Base-by-base conservation (phyloP, 2,888 invertebrate species). In the Idaea dimidiata region DNA sequence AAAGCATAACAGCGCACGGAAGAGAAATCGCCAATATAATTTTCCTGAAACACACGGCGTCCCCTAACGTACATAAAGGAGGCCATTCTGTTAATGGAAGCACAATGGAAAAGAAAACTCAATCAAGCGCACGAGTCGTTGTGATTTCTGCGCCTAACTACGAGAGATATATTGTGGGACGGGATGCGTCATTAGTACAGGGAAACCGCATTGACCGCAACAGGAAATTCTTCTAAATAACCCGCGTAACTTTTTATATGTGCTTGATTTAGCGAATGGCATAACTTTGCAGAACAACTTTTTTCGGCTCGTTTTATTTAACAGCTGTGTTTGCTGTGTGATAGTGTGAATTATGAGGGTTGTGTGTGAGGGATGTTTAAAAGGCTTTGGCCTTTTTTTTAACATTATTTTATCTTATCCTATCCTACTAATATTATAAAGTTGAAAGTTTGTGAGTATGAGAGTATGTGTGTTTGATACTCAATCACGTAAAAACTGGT, bases 71-170 rank as follows among this genome's bases (percentile, higher is more conserved):
- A 73, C 72, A 73, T 79, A 81, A 83, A 84, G 83, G 83, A 84
- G 85, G 87, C 89, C 83, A 89, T 90, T 90, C 83, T 86, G 86
- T 84, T 90, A 91, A 91, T 90, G 89, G 88, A 84, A 81, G 83
- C 83, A 87, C 88, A 89, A 89, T 89, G 88, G 88, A 84, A 89
- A 88, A 87, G 89, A 89, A 89, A 89, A 89, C 89, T 89, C 89
- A 89, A 91, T 90, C 89, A 89, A 87, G 86, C 85, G 84, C 86
- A 86, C 87, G 84, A 87, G 87, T 86, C 84, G 78, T 85, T 79
- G 88, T 87, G 89, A 91, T 91, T 91, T 89, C 88, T 89, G 88
- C 84, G 87, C 84, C 86, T 89, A 89, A 88, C 88, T 89, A 88
- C 87, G 80, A 74, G 82, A 89, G 87, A 90, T 89, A 89, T 88